phyloP scores from a whole-genome alignment of 2,113 vertebrate species.

The Apteryx owenii region DNA sequence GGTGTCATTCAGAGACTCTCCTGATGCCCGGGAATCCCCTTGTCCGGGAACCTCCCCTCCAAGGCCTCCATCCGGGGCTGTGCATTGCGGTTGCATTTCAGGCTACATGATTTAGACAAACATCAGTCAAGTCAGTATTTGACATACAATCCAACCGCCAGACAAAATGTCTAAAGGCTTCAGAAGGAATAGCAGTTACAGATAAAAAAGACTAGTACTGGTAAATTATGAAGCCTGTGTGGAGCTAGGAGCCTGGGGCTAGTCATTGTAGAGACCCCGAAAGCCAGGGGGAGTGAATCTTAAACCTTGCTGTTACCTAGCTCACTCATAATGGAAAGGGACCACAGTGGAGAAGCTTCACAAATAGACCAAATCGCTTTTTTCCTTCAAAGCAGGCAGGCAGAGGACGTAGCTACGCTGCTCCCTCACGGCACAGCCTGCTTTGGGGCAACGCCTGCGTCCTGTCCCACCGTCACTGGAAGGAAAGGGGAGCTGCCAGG shows the following conservation, averaged over 20 bases:
- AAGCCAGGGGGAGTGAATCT: not conserved
- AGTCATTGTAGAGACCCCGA: not conserved
- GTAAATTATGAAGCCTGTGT: not conserved
- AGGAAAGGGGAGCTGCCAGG: not conserved
- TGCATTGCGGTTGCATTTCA: not conserved
- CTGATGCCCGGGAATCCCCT: not conserved
- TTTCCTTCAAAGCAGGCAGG: rapidly evolving
- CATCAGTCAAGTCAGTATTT: not conserved
- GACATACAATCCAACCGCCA: not conserved
- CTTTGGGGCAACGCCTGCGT: not conserved
- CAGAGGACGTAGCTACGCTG: not conserved
- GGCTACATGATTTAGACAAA: not conserved
- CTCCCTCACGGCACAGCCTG: not conserved
- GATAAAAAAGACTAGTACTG: not conserved
- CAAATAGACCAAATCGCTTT: rapidly evolving
- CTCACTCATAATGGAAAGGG: not conserved
- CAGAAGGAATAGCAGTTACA: not conserved
- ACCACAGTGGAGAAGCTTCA: not conserved
- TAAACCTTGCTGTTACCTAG: not conserved
- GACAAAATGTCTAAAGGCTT: rapidly evolving
- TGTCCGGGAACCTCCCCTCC: not conserved
- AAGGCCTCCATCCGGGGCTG: not conserved
- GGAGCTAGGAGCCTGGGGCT: not conserved
- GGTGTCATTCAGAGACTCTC: not conserved
- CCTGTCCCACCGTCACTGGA: not conserved